Conservation (phyloP, 2,888 invertebrate genomes). For the Eupithecia tripunctaria region DNA sequence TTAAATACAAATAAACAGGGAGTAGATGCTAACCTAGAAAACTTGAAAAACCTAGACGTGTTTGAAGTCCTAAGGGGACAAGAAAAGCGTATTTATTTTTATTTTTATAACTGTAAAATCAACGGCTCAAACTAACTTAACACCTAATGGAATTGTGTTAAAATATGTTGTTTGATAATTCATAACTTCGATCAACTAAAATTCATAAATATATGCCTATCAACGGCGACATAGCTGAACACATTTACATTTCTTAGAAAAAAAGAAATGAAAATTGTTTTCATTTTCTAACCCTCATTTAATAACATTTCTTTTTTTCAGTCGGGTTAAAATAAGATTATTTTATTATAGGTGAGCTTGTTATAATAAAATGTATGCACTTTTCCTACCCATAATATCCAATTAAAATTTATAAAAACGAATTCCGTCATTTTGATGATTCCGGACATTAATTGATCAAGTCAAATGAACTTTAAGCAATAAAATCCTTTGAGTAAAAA, state of each 20-base stretch:
- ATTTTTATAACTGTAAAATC: too few species aligned
- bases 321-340: too few species aligned
- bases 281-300: too few species aligned
- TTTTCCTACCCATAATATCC: neutral
- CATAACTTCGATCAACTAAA: too few species aligned
- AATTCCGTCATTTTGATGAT: constrained; percentile 12
- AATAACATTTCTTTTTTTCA: too few species aligned
- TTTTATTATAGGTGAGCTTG: too few species aligned
- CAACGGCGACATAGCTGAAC: neutral
- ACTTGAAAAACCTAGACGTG: neutral
- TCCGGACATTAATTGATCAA: constrained; percentile 18
- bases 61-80: neutral
- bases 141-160: too few species aligned
- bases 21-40: neutral
- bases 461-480: constrained; percentile 16
- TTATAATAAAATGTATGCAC: neutral
- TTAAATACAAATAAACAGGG: constrained; percentile 13
- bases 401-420: neutral
- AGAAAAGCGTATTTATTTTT: neutral
- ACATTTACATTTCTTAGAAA: neutral
- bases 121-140: too few species aligned
- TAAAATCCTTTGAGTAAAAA: constrained; percentile 23
- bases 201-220: too few species aligned
- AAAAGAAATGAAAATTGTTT: neutral
- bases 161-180: neutral